Evolutionary conservation across 2,797 vertebrate genomes (phyloP).

Genomic region (Tinamus major): DNA sequence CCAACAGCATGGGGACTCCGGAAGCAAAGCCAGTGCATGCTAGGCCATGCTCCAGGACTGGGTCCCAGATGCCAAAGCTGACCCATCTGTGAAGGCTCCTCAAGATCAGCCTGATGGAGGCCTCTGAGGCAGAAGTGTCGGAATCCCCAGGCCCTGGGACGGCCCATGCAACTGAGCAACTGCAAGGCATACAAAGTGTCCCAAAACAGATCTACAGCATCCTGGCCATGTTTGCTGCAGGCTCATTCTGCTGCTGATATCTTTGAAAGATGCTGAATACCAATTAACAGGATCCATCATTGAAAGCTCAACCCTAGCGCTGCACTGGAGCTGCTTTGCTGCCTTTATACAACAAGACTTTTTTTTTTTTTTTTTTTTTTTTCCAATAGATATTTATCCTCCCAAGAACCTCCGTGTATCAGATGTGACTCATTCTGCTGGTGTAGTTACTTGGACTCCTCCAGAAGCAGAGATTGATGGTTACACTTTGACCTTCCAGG

Average conservation of each 20-base stretch:
- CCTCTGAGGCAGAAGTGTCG: neutral
- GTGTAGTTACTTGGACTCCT: conserved; percentile 83
- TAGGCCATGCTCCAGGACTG: neutral
- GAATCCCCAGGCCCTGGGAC: neutral
- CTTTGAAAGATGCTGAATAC: neutral
- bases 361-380: neutral
- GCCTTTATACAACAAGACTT: neutral
- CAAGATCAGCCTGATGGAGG: neutral
- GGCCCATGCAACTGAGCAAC: neutral
- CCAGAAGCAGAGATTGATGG: conserved; percentile 87
- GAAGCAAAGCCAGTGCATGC: neutral
- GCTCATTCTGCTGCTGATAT: neutral
- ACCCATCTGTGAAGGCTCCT: neutral
- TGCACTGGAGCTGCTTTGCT: neutral
- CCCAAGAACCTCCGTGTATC: conserved; percentile 83
- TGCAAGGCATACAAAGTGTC: neutral
- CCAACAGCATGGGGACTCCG: neutral
- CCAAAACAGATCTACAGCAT: neutral
- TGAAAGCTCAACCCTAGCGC: neutral
- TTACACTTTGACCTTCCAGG: conserved; percentile 84
- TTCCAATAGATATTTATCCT: conserved; percentile 86
- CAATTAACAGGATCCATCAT: neutral
- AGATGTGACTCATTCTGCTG: conserved; percentile 79
- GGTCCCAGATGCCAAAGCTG: neutral
- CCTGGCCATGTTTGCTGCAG: neutral